These are phyloP conservation scores for Drosophila nebulosa DNA, from an alignment of 1,140 invertebrate genomes.

Conservation along the genomic window DNA sequence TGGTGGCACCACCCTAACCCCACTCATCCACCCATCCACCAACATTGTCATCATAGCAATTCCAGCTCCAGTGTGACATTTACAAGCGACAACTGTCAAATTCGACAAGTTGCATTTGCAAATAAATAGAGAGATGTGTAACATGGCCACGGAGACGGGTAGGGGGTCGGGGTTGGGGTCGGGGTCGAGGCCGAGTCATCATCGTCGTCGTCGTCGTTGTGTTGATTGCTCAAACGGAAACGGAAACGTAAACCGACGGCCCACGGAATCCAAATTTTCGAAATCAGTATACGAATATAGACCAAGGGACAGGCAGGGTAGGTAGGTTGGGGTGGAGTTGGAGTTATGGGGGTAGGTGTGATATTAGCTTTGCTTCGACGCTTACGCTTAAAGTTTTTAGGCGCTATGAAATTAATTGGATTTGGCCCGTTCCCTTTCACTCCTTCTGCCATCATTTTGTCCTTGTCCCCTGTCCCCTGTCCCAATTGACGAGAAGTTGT, in stretches of 20 bases:
- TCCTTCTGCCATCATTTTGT: slow-evolving; percentile 12
- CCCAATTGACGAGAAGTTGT: background rate
- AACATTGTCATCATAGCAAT: no score
- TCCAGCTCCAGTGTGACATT: slow-evolving; percentile 43
- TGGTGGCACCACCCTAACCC: background rate
- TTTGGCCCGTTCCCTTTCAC: slow-evolving; percentile 23
- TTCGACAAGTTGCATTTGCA: slow-evolving; percentile 77
- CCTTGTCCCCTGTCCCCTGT: no score
- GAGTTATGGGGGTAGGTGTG: background rate
- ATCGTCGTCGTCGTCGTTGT: no score
- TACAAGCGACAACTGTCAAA: slow-evolving; percentile 76
- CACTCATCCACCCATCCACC: background rate
- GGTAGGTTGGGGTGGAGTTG: no score
- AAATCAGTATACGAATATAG: background rate
- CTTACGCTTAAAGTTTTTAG: slow-evolving; percentile 71
- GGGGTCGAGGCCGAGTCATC: slow-evolving; percentile 3
- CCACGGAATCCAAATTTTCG: slow-evolving; percentile 20
- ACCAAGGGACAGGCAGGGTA: background rate
- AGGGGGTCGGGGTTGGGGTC: background rate
- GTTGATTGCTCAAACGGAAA: slow-evolving; percentile 64
- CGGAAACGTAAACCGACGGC: slow-evolving; percentile 69
- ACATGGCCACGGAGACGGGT: no score
- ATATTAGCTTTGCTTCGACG: slow-evolving; percentile 53
- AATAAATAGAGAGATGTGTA: slow-evolving; percentile 67
- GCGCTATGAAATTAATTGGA: slow-evolving; percentile 74